These are phyloP conservation scores for Tortrix viridana DNA, from an alignment of 2,888 invertebrate species.

Conservation along the genomic window DNA sequence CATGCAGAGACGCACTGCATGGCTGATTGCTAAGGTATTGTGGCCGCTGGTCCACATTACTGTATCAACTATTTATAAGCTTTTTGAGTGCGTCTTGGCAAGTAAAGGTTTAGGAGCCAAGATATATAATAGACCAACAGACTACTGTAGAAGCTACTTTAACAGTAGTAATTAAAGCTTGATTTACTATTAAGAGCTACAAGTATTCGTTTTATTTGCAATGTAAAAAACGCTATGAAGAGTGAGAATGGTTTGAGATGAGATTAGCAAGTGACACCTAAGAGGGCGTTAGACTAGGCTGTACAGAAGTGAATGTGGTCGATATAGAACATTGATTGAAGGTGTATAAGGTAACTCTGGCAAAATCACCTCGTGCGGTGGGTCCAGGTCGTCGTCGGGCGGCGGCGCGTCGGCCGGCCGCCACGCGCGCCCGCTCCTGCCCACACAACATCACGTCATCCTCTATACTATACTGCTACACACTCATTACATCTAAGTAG, in stretches of 20 bases:
- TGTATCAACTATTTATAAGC: constrained; percentile 14
- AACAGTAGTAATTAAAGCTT: constrained; percentile 29
- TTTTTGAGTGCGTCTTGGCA: constrained; percentile 45
- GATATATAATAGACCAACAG: constrained; percentile 11
- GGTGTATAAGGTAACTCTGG: constrained; percentile 81
- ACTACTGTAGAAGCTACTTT: constrained; percentile 22
- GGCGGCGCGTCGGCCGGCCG: constrained; percentile 72
- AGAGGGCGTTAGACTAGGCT: constrained; percentile 67
- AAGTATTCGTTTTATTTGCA: constrained; percentile 20
- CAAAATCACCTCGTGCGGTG: constrained; percentile 83
- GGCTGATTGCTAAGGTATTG: not conserved
- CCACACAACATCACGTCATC: constrained; percentile 72
- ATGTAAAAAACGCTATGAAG: constrained; percentile 39
- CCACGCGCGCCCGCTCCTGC: constrained; percentile 80
- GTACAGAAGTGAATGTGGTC: constrained; percentile 71
- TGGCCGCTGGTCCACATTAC: constrained; percentile 10
- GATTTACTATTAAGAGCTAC: constrained; percentile 29
- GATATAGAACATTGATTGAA: constrained; percentile 48
- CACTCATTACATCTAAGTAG: constrained; percentile 25
- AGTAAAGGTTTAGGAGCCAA: constrained; percentile 38
- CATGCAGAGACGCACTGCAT: constrained; percentile 42
- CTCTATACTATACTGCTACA: constrained; percentile 45
- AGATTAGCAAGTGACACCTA: constrained; percentile 70
- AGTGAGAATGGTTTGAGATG: constrained; percentile 49
- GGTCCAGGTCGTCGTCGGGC: constrained; percentile 75